phyloP scores from a whole-genome alignment of 2,113 vertebrate species.

The Paradoxurus hermaphroditus region DNA sequence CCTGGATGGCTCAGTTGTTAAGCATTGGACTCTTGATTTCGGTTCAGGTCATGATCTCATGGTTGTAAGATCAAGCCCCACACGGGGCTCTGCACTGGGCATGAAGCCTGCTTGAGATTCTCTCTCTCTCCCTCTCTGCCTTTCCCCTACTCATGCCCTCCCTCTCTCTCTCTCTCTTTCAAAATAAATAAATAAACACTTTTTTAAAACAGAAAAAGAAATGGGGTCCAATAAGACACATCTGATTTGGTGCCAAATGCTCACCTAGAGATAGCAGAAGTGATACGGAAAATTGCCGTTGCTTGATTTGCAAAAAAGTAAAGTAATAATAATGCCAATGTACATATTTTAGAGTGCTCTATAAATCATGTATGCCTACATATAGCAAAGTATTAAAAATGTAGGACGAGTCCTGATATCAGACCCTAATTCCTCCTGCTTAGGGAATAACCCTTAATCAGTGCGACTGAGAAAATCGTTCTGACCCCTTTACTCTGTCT shows the following conservation, averaged over 20 bases:
- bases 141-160: too few relatives aligned
- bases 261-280: not conserved
- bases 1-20: too few relatives aligned
- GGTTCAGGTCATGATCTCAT: too few relatives aligned
- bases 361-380: not conserved
- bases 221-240: not conserved
- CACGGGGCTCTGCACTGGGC: too few relatives aligned
- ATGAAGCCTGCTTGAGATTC: too few relatives aligned
- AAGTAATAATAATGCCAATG: not conserved
- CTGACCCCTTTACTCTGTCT: not conserved
- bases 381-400: not conserved
- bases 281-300: not conserved
- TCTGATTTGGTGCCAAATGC: not conserved
- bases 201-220: too few relatives aligned
- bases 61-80: too few relatives aligned
- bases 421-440: not conserved
- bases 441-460: not conserved
- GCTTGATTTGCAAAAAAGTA: not conserved
- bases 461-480: not conserved
- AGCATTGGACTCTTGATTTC: too few relatives aligned
- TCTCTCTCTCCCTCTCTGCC: too few relatives aligned
- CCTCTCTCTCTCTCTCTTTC: too few relatives aligned
- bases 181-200: too few relatives aligned
- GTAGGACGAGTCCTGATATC: not conserved
- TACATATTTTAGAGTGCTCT: not conserved